Evolutionary conservation across 2,888 invertebrate species (phyloP), one percentile per base, ranked within the genome.

Genomic region (Agrilus mali): DNA sequence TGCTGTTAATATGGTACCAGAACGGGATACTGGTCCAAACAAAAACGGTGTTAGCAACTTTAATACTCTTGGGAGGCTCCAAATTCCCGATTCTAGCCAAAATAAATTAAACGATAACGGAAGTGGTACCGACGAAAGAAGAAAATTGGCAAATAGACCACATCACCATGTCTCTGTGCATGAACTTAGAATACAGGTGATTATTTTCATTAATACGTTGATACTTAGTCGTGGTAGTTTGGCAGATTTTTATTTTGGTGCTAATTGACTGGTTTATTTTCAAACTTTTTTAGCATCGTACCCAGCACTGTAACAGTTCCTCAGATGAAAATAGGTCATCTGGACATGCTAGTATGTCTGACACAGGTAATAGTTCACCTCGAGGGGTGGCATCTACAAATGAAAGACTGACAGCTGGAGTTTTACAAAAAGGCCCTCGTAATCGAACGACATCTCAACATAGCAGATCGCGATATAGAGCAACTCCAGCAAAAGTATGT

Each of bases 301-400:
- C 58, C 12, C 59, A 63, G 46, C 61, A 72, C 61, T 68, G 68
- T 51, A 65, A 68, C 42, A 87, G 87, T 65, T 88, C 88, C 15
- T 89, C 88, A 3, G 88, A 89, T 59, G 89, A 89, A 67, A 88
- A 87, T 65, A 73, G 89, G 32, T 89, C 89, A n/a, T 90, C 90
- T 1, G 90, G 90, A 0, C 90, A 90, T 66, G 90, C 90, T 7
- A 88, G 87, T 56, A 90, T 90, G 89, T 89, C 89, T n/a, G 89
- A 90, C 64, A 86, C 86, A 41, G 86, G 87, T 3, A 78, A 80
- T 17, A 76, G 76, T 53, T 76, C 76, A 36, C 75, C 74, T 5
- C 72, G 74, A 27, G 72, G 72, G 33, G 67, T 68, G 31, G 80
- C 64, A 47, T 78, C 67, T 44, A 80, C 69, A 58, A 75, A 68